Conservation (phyloP, 2,113 vertebrate species). For the Rutilus rutilus region DNA sequence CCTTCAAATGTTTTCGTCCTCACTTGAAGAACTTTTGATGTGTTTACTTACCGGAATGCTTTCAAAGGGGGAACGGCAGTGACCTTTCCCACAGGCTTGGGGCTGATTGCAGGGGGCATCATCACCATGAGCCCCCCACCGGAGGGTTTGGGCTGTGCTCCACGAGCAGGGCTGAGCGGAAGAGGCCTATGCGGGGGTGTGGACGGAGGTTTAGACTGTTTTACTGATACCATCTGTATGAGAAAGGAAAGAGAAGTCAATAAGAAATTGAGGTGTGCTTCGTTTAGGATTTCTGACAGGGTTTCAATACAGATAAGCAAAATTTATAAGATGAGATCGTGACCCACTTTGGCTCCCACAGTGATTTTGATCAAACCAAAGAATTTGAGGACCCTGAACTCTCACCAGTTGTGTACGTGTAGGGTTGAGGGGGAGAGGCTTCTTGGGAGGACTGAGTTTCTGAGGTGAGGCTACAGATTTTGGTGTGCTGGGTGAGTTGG, state of each 20-base stretch:
- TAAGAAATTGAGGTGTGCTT: background rate
- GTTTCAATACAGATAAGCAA: background rate
- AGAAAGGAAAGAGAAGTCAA: background rate
- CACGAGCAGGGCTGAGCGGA: slow-evolving; percentile 78
- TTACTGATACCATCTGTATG: slow-evolving; percentile 63
- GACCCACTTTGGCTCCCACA: background rate
- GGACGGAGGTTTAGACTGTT: slow-evolving; percentile 64
- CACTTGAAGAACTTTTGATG: background rate
- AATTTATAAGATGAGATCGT: background rate
- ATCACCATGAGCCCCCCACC: slow-evolving; percentile 80
- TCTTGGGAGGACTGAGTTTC: slow-evolving; percentile 82
- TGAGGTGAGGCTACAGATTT: slow-evolving; percentile 64
- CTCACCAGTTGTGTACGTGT: slow-evolving; percentile 78
- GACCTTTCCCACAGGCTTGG: slow-evolving; percentile 67
- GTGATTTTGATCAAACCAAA: slow-evolving; percentile 33
- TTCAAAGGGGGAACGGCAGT: slow-evolving; percentile 67
- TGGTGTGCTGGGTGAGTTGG: slow-evolving; percentile 52
- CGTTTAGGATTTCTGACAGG: background rate
- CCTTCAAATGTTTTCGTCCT: background rate
- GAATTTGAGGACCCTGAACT: background rate
- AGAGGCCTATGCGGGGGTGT: slow-evolving; percentile 81
- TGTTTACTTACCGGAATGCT: slow-evolving; percentile 74
- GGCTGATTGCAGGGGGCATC: slow-evolving; percentile 77
- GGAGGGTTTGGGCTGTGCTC: slow-evolving; percentile 68
- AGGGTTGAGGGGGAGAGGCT: slow-evolving; percentile 84